Conservation (phyloP, 2,113 vertebrate genomes). For the Sander vitreus region DNA sequence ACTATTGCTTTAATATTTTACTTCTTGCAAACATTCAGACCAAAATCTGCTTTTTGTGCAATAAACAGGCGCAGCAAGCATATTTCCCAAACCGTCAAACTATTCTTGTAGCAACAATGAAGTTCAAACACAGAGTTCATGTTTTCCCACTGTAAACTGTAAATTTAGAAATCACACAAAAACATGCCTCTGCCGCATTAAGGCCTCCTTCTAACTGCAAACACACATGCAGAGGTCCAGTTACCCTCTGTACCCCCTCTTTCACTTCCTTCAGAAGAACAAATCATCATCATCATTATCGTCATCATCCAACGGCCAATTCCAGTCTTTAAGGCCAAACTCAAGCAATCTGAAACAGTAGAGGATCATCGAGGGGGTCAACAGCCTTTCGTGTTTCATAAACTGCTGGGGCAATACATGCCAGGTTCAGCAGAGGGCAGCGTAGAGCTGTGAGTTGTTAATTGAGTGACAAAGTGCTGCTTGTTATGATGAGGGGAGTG, state of each 20-base stretch:
- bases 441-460: conserved; percentile 13
- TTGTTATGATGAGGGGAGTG: not conserved
- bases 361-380: conserved; percentile 46
- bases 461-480: not conserved
- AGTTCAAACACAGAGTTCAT: not conserved
- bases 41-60: not conserved
- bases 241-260: conserved; percentile 78
- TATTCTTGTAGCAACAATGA: not conserved
- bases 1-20: not conserved
- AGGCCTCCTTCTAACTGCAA: conserved; percentile 28
- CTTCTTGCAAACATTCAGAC: conserved; percentile 2
- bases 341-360: conserved; percentile 95
- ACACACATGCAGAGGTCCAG: conserved; percentile 62
- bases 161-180: conserved; percentile 20
- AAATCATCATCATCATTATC: conserved; percentile 94
- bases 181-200: conserved; percentile 29
- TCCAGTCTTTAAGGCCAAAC: conserved; percentile 97
- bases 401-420: not conserved
- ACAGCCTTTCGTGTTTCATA: conserved; percentile 6
- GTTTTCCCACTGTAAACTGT: not conserved
- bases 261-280: conserved; percentile 93
- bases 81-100: not conserved
- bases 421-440: conserved; percentile 47
- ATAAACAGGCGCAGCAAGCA: not conserved
- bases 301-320: conserved; percentile 90